Percentiles rank a stretch among this genome's conserved stretches.
These are phyloP conservation scores for Umimayanthus chanpuru DNA, from an alignment of 92 coral and sea anemone genomes.

Conservation along the genomic window DNA sequence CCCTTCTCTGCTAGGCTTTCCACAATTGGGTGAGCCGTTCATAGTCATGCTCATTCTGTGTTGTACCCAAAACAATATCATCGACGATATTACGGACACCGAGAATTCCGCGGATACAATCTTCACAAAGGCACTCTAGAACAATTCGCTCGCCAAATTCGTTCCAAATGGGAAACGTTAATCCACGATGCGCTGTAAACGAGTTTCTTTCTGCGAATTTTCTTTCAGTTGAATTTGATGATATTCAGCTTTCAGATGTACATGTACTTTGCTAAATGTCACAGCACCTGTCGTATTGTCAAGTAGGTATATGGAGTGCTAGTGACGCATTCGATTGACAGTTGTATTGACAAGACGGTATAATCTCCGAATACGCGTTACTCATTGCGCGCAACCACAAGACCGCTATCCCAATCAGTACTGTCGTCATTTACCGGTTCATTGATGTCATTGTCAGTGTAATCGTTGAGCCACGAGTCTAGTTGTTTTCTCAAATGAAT, in stretches of 20 bases:
- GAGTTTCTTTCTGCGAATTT: conserved; percentile 23
- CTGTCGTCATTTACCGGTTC: no score
- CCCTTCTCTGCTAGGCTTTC: conserved; percentile 27
- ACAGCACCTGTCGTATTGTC: no score
- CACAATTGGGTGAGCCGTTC: conserved; percentile 19
- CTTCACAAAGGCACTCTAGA: conserved; percentile 42
- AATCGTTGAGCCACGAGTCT: no score
- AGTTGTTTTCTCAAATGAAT: no score
- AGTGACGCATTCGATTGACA: no score
- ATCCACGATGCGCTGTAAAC: conserved; percentile 33
- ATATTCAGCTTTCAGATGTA: conserved; percentile 26
- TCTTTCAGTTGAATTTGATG: conserved; percentile 35
- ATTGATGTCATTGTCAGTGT: no score
- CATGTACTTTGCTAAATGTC: conserved; percentile 14
- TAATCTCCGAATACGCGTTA: no score
- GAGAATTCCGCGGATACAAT: conserved; percentile 58
- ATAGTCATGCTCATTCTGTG: conserved; percentile 28
- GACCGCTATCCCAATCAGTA: no score
- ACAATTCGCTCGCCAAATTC: conserved; percentile 47
- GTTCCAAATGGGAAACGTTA: conserved; percentile 45
- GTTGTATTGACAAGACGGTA: no score
- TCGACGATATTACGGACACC: conserved; percentile 56
- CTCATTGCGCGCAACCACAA: no score
- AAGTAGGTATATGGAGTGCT: no score
- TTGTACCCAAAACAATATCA: conserved; percentile 30